Base-by-base conservation (phyloP, 2,113 vertebrate genomes). In the Microcebus jonahi region DNA sequence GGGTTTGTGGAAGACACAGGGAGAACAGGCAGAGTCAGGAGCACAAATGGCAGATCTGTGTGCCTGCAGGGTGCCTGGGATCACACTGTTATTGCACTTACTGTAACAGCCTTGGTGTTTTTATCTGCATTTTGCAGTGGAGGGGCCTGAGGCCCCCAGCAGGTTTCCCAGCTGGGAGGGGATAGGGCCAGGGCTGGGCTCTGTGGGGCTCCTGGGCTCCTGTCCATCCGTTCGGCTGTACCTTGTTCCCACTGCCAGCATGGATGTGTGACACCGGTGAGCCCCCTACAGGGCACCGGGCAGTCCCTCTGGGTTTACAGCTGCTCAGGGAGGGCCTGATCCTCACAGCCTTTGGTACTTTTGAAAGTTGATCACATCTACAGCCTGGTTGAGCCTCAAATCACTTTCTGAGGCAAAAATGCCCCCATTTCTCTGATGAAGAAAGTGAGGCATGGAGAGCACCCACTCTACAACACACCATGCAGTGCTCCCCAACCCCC, bases 361-460 rank as follows among this genome's bases (percentile, higher is more conserved):
- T n/a, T 0, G 34, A 71, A 80, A 80, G 34, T 29, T 9, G 21
- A 45, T 77, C 53, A 3, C 11, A 6, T 61, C 45, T 11, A 23
- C 73, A 88, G 50, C 59, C 55, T 53, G 12, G 17, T 90, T 73
- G 83, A 90, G 39, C 39, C 80, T 86, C 4, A 27, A 2, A 8
- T 13, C 11, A 34, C 4, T 36, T 21, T 85, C 39, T 11, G 13
- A 57, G 67, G 65, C 36, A 61, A 84, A 67, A 90, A 36, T 25
- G 29, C 34, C 5, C 87, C 83, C 39, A 1, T 95, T 85, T 85
- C 48, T 73, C 68, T 63, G 59, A 29, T 50, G 80, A 96, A 80
- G 63, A 90, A 81, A 70, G 29, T 8, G 57, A 84, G 88, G 88
- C 91, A 70, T 1, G 21, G 61, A 9, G 71, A 53, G 18, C 20